Conservation (phyloP, 2,888 invertebrate species). For the Philonicus albiceps region DNA sequence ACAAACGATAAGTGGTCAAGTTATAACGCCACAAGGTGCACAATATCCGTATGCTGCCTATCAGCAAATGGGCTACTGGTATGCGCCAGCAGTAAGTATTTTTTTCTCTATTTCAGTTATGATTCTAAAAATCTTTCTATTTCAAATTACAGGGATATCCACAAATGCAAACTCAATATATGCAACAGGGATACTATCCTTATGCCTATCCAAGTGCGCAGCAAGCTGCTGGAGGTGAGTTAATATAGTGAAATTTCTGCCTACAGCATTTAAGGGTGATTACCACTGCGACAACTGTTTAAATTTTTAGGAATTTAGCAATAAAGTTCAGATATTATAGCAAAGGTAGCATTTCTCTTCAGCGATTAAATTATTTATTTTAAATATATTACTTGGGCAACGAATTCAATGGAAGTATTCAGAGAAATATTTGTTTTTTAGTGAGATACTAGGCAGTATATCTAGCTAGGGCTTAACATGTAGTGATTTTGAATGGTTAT, state of each 20-base stretch:
- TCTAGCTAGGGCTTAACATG: too few species aligned
- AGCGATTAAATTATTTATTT: too few species aligned
- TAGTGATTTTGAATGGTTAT: too few species aligned
- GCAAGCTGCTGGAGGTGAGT: slow-evolving; percentile 69
- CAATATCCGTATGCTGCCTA: slow-evolving; percentile 86
- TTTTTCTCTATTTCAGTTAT: background rate
- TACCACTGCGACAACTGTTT: too few species aligned
- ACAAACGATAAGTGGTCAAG: slow-evolving; percentile 60
- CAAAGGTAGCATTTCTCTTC: too few species aligned
- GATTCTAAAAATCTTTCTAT: slow-evolving; percentile 18
- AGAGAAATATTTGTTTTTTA: too few species aligned
- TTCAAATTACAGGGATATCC: slow-evolving; percentile 69
- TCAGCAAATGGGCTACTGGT: slow-evolving; percentile 92
- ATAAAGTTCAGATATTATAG: too few species aligned
- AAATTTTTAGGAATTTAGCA: too few species aligned
- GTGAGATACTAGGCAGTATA: too few species aligned
- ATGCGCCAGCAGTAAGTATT: slow-evolving; percentile 74
- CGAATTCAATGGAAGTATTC: too few species aligned
- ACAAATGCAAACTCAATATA: slow-evolving; percentile 80
- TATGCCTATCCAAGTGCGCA: slow-evolving; percentile 76
- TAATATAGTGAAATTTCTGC: background rate
- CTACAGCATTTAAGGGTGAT: background rate
- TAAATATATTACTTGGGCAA: too few species aligned
- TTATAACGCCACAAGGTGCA: slow-evolving; percentile 71
- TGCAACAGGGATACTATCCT: slow-evolving; percentile 79